phyloP scores from a whole-genome alignment of 1,140 invertebrate species.

The Schlechtendalia chinensis region DNA sequence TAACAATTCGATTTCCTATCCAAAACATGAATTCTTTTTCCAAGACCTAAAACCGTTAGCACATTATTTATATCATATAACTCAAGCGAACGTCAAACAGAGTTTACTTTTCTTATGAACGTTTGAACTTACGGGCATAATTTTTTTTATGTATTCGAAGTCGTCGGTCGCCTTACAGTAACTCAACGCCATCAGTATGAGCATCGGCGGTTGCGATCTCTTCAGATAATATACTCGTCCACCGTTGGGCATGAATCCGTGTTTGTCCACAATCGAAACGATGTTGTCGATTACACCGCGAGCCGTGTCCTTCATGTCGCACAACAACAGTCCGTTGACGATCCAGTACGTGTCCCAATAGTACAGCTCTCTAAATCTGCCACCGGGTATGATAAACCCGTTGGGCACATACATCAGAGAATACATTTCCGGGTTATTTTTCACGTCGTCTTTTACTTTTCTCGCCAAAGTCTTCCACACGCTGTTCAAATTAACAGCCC shows the following conservation, averaged over 20 bases:
- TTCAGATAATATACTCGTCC: conserved; percentile 73
- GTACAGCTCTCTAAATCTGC: conserved; percentile 80
- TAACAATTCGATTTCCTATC: conserved; percentile 58
- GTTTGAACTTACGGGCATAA: conserved; percentile 57
- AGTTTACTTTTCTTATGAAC: no score
- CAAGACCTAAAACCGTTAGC: conserved; percentile 62
- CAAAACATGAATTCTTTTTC: conserved; percentile 72
- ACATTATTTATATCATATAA: no score
- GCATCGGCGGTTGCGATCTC: conserved; percentile 76
- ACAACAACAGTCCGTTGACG: conserved; percentile 62
- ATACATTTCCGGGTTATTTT: conserved; percentile 63
- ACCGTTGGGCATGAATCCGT: conserved; percentile 76
- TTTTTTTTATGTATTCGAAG: conserved; percentile 62
- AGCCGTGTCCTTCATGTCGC: conserved; percentile 72
- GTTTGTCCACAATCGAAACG: conserved; percentile 64
- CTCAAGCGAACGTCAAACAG: no score
- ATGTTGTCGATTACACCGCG: conserved; percentile 76
- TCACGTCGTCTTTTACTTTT: conserved; percentile 66
- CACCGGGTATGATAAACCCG: conserved; percentile 81
- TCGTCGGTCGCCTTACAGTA: conserved; percentile 71
- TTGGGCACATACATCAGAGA: conserved; percentile 74
- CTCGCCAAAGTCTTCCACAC: conserved; percentile 75
- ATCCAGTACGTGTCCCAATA: conserved; percentile 92
- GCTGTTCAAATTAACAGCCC: conserved; percentile 62
- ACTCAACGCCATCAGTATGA: conserved; percentile 72